Evolutionary conservation across 1,140 invertebrate genomes (phyloP).

Genomic region (Trichonephila clavipes): DNA sequence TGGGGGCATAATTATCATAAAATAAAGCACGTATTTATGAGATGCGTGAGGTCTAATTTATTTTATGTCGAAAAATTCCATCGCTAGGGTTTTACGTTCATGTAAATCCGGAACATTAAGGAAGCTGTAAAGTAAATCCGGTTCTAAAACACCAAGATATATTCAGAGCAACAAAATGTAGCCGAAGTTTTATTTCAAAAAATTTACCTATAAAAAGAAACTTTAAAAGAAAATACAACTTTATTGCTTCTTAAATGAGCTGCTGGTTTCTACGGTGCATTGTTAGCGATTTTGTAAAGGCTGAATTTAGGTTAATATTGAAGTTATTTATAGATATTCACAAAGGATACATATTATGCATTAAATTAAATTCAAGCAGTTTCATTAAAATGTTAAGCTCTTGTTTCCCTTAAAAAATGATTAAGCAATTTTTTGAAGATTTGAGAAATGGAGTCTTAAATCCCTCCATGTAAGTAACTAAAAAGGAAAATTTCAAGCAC

Average conservation of each 20-base stretch:
- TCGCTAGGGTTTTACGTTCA: neutral
- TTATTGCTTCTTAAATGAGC: conserved; percentile 23
- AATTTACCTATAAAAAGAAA: neutral
- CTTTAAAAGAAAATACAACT: neutral
- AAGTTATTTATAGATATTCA: neutral
- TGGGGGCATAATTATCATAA: conserved; percentile 22
- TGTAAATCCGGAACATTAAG: conserved; percentile 22
- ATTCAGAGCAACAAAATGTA: neutral
- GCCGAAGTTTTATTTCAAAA: neutral
- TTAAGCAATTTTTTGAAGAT: too few species aligned
- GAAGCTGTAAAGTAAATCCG: conserved; percentile 28
- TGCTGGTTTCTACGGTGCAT: neutral
- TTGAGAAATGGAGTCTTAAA: too few species aligned
- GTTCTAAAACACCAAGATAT: conserved; percentile 4
- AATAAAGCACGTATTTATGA: conserved; percentile 28
- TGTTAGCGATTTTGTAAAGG: neutral
- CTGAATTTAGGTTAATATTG: neutral
- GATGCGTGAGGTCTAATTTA: neutral
- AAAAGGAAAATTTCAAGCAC: too few species aligned
- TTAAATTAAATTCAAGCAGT: neutral
- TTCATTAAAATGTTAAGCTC: neutral
- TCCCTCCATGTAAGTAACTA: too few species aligned
- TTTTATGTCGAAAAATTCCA: neutral
- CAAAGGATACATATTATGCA: neutral
- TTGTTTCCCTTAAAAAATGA: too few species aligned